Base-by-base conservation (phyloP, 2,888 invertebrate genomes). In the Drosophila emarginata region DNA sequence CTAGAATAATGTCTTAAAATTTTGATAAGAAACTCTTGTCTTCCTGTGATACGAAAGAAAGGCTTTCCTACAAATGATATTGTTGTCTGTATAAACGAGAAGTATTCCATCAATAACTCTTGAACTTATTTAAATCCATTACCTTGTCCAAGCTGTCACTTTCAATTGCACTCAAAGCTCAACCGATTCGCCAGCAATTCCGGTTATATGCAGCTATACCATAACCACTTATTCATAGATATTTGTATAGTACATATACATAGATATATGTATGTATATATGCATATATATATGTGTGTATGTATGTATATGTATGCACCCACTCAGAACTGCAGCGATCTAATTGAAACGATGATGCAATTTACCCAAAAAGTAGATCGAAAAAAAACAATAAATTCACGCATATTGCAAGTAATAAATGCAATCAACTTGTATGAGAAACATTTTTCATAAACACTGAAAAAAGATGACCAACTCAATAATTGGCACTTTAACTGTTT, bases 401-500 rank as follows among this genome's bases (percentile, higher is more conserved):
- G 40, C 15, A 18, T 5, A 5, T 26, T 26, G 26, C 6, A 4
- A 26, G 26, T 26, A 26, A 26, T 26, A 26, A 26, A 6, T 5
- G 26, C 26, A 26, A 26, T 26, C 26, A 26, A 26, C 26, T 6
- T 26, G 26, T 26, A 6, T 40, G 14, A 40, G 40, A 14, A 39
- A 39, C 39, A 37, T 39, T 40, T 40, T 15, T 15, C 40, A 40
- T 18, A 40, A 15, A 40, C 40, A 40, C 9, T 69, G 56, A 72
- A 66, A 66, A 65, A n/a, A 23, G 72, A 61, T 77, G 67, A 65
- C 56, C 70, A 74, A 67, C 63, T 62, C 63, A 66, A 36, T 75
- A 79, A 78, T 82, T 82, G 78, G 54, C 74, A 53, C 51, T 64
- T 72, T 72, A 84, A 79, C 66, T 77, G 76, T 80, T 87, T 88